Conservation (phyloP, 2,888 invertebrate genomes). For the Cryptocheilus praepositus region DNA sequence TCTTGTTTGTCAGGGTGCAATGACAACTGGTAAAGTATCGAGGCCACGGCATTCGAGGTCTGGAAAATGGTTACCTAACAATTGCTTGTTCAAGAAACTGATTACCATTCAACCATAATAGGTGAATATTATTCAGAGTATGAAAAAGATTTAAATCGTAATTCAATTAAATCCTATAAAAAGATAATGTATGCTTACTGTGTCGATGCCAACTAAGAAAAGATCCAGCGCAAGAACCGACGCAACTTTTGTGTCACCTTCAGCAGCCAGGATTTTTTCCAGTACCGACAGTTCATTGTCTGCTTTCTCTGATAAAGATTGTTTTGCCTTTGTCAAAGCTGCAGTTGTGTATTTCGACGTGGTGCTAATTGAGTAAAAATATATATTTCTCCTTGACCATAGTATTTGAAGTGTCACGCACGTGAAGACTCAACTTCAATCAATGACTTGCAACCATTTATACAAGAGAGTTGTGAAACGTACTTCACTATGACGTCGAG, state of each 20-base stretch:
- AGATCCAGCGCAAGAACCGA: constrained; percentile 85
- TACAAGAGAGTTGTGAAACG: neutral
- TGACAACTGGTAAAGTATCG: constrained; percentile 84
- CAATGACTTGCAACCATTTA: neutral
- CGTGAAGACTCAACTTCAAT: too few relatives aligned
- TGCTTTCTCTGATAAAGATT: constrained; percentile 62
- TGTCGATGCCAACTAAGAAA: constrained; percentile 75
- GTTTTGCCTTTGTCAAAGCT: constrained; percentile 74
- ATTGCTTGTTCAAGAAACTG: too few relatives aligned
- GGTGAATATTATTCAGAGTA: too few relatives aligned
- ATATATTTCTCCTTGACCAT: neutral
- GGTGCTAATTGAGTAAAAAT: constrained; percentile 74
- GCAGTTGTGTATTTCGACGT: constrained; percentile 80
- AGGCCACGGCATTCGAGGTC: constrained; percentile 87
- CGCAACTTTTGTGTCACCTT: constrained; percentile 80
- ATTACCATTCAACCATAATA: too few relatives aligned
- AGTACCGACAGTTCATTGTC: constrained; percentile 79
- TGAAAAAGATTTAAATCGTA: too few relatives aligned
- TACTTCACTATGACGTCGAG: constrained; percentile 83
- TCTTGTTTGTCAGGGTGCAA: constrained; percentile 81
- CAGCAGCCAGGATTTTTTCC: constrained; percentile 79
- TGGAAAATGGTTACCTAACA: constrained; percentile 61
- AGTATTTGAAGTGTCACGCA: too few relatives aligned
- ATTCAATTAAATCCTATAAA: too few relatives aligned
- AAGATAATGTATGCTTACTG: constrained; percentile 75